Base-by-base conservation (phyloP, 1,140 invertebrate genomes). In the Bombus picipes region DNA sequence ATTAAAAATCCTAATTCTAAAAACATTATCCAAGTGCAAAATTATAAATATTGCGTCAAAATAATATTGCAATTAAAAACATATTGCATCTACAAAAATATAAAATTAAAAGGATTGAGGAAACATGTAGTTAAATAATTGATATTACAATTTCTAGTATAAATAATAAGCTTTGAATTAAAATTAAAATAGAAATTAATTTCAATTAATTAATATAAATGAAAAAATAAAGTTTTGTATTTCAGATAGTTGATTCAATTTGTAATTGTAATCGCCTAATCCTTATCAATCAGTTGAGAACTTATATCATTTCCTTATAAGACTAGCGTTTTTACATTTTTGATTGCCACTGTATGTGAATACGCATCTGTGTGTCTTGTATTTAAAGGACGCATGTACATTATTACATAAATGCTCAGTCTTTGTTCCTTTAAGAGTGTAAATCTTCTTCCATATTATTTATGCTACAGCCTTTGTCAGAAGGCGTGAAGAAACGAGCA, bases 371-470 rank as follows among this genome's bases (percentile, higher is more conserved):
- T 86, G 87, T 87, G 76, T 84, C 59, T 76, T 28, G 79, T 89
- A 75, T 87, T 86, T 82, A 81, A 86, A 78, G 72, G 70, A 90
- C 83, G 91, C 83, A 65, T 80, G 62, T 83, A 88, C 79, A 84
- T 85, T 80, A 84, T 85, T 83, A 85, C 79, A 79, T 73, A 41
- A 79, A 89, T 76, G 76, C 70, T 91, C 88, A 91, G 91, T 88
- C 79, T 85, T 89, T 89, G 47, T 65, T 71, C 70, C 59, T 37
- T 87, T 91, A 92, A 79, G 85, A 89, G 34, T 73, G 57, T 39
- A 68, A 68, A 75, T 76, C 73, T 66, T 90, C 84, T 39, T 93
- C 89, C 65, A 43, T 68, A 25, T 92, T 90, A 75, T 77, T 85
- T 66, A 53, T 84, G 34, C 43, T 75, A 28, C 85, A 85, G 34